These are phyloP conservation scores for Subanguina moxae DNA, from an alignment of 1,140 invertebrate genomes.

Conservation along the genomic window DNA sequence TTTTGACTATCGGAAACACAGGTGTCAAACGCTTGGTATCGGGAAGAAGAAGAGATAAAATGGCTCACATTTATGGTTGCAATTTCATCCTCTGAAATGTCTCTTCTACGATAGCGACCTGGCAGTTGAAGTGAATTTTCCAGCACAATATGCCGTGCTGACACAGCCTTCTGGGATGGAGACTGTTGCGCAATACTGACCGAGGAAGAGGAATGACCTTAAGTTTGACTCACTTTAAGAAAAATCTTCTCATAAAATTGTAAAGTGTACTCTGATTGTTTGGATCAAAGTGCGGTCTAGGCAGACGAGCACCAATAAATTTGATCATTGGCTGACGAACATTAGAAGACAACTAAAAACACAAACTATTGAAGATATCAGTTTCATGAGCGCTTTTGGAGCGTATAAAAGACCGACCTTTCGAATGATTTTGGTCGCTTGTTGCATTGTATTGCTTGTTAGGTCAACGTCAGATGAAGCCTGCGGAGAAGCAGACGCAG, in stretches of 20 bases:
- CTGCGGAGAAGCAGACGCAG: neutral
- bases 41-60: too few relatives aligned
- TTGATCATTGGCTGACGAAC: constrained; percentile 44
- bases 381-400: too few relatives aligned
- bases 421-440: neutral
- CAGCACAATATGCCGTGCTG: neutral
- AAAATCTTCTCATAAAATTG: neutral
- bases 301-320: constrained; percentile 42
- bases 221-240: neutral
- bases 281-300: constrained; percentile 33
- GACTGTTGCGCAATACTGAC: neutral
- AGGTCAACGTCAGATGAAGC: neutral
- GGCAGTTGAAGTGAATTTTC: constrained; percentile 32
- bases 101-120: constrained; percentile 36
- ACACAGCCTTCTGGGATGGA: neutral
- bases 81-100: constrained; percentile 51
- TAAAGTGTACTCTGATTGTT: neutral
- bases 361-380: too few relatives aligned
- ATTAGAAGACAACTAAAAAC: constrained; percentile 1
- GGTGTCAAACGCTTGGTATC: too few relatives aligned
- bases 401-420: neutral
- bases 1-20: too few relatives aligned
- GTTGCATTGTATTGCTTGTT: neutral
- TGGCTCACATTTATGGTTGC: constrained; percentile 53
- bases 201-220: neutral